Evolutionary conservation across 2,113 vertebrate genomes (phyloP), one percentile per base, ranked within the genome.

Genomic region (Laticauda laticaudata): DNA sequence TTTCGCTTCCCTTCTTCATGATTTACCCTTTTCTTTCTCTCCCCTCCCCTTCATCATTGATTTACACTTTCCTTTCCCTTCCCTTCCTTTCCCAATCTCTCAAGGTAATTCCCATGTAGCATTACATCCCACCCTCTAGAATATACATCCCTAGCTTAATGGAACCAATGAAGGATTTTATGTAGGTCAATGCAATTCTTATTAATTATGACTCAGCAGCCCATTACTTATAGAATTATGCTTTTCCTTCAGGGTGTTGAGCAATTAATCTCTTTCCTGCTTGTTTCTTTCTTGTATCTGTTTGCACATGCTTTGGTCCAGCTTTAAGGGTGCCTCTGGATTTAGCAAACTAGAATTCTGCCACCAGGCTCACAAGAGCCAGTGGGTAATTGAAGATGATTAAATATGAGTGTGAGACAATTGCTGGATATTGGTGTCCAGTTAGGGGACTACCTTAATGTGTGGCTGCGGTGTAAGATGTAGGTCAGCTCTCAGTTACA

Each of bases 161-260:
- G 94, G 90, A 95, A 89, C 93, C 96, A 93, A 94, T 57, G 93
- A 95, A 95, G 94, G 95, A 75, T 93, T 86, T 96, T 94, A 93
- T 95, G 94, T 96, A 95, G 95, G 95, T 96, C 95, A 95, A 93
- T 93, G 55, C 89, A 92, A 95, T 94, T 95, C 87, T 89, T 96
- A 91, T 96, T 96, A 0, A 0, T 56, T 0, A 1, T 92, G 88
- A 95, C 92, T 96, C 92, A 92, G 91, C 88, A 95, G 95, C 59
- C 1, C 95, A 92, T 96, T 97, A 94, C 94, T 94, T 95, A 94
- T 94, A 96, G 94, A 87, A 88, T 94, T 95, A 89, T 95, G 93
- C 91, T 95, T 93, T 96, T 96, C 96, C 90, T 95, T 94, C 87
- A 94, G 92, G 69, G 92, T 29, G 3, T 10, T 93, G 93, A 91